Conservation (phyloP, 2,113 vertebrate genomes). For the Barnardius zonarius region DNA sequence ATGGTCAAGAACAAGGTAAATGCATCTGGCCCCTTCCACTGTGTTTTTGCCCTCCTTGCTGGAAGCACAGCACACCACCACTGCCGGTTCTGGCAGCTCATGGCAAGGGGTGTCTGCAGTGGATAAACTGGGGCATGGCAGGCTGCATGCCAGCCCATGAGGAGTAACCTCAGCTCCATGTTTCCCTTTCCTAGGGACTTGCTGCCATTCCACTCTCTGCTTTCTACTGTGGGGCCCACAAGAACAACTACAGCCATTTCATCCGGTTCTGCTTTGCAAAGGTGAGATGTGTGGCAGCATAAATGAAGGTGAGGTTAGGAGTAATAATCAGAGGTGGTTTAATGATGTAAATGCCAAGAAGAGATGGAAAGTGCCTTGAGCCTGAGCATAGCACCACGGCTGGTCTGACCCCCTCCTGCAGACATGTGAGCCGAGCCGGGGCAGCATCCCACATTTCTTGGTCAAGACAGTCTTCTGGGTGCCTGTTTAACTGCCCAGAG, state of each 20-base stretch:
- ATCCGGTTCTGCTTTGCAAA: slow-evolving; percentile 94
- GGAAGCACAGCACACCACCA: background rate
- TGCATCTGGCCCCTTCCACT: background rate
- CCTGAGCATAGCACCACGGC: background rate
- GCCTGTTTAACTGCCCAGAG: background rate
- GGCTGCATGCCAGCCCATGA: background rate
- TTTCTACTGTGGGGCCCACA: slow-evolving; percentile 83
- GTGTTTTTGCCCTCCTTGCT: background rate
- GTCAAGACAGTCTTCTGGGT: background rate
- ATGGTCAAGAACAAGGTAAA: slow-evolving; percentile 89
- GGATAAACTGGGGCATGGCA: background rate
- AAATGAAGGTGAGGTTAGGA: background rate
- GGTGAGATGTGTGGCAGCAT: slow-evolving; percentile 60
- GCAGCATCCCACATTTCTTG: background rate
- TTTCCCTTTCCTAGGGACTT: slow-evolving; percentile 77
- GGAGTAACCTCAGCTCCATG: background rate
- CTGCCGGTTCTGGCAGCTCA: accelerated
- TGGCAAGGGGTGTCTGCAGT: background rate
- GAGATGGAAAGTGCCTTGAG: background rate
- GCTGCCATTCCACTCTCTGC: slow-evolving; percentile 85
- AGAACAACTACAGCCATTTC: slow-evolving; percentile 82
- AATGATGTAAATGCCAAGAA: background rate
- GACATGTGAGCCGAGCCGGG: accelerated
- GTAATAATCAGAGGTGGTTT: background rate
- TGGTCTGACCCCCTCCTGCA: background rate